Evolutionary conservation across 2,797 vertebrate genomes (phyloP), one percentile per base, ranked within the genome.

Genomic region (Halcyon badia): DNA sequence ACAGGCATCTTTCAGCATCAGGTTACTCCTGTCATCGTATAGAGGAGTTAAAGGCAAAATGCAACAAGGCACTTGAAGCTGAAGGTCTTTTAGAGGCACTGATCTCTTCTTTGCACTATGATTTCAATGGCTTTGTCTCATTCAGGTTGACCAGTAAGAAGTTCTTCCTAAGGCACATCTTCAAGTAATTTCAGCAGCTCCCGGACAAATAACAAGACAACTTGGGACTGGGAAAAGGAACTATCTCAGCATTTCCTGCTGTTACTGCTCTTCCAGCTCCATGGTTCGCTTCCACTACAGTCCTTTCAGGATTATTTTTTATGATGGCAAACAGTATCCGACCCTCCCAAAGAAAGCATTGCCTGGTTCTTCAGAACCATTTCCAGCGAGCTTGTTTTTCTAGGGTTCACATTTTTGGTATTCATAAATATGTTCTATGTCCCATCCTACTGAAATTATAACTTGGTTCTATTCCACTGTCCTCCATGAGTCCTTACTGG

Each of bases 131-230:
- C 72, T 81, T 49, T 77, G 41, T 58, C 89, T 61, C 19, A 0
- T 57, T 70, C 62, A 48, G 49, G 39, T 12, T 42, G 85, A 58
- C 62, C 58, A 62, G 58, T 52, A 79, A 61, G 37, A 42, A 83
- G 82, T 39, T 76, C 19, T 66, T 86, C 37, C 72, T 66, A 37
- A 86, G 58, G 62, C 52, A 66, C 49, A 22, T 76, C 82, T 51
- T 83, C 85, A 86, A 62, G 57, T 11, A 21, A 52, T 62, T 91
- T 79, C 72, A 75, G 85, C 94, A 83, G 77, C 57, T 89, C 62
- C 64, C 44, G 80, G 77, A 62, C 62, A 80, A 89, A 86, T 37
- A 75, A 37, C 57, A 48, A 70, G 89, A 62, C 56, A 56, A 28
- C 30, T 5, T 35, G 37, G 85, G 72, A 66, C 46, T 57, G 77